Base-by-base conservation (phyloP, 2,888 invertebrate species). In the Ephialtes manifestator region DNA sequence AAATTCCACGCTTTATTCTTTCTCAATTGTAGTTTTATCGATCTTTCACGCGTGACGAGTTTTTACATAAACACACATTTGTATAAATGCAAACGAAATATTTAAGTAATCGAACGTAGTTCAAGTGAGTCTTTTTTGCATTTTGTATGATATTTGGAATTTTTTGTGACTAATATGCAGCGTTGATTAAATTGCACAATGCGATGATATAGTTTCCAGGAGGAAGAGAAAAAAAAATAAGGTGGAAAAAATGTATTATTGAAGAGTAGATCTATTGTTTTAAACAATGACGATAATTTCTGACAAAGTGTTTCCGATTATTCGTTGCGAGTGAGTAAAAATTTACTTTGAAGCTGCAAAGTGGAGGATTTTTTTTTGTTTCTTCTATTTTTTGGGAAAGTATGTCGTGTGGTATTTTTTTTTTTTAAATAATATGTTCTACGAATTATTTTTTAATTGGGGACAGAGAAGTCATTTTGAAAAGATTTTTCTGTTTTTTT, bases 271-370 rank as follows among this genome's bases (percentile, higher is more conserved):
- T 13, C 43, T 48, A 24, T 60, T 58, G 58, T 46, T 63, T 46
- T n/a, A 11, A 48, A 48, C 60, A 75, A 75, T 75, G 60, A 63
- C 74, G n/a, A n/a, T n/a, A n/a, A n/a, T n/a, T n/a, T n/a, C n/a
- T n/a, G n/a, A n/a, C n/a, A n/a, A n/a, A n/a, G n/a, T n/a, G 60
- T n/a, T n/a, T n/a, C n/a, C n/a, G n/a, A n/a, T n/a, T n/a, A n/a
- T n/a, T n/a, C n/a, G n/a, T n/a, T n/a, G n/a, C n/a, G n/a, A n/a
- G n/a, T n/a, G n/a, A n/a, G n/a, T n/a, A n/a, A n/a, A n/a, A n/a
- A n/a, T n/a, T n/a, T n/a, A n/a, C n/a, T n/a, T n/a, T n/a, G n/a
- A n/a, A n/a, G n/a, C n/a, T n/a, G n/a, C n/a, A n/a, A n/a, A n/a
- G n/a, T n/a, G n/a, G n/a, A n/a, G n/a, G n/a, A n/a, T n/a, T n/a